Evolutionary conservation across 2,113 vertebrate genomes (phyloP).

Genomic region (Xyrauchen texanus): DNA sequence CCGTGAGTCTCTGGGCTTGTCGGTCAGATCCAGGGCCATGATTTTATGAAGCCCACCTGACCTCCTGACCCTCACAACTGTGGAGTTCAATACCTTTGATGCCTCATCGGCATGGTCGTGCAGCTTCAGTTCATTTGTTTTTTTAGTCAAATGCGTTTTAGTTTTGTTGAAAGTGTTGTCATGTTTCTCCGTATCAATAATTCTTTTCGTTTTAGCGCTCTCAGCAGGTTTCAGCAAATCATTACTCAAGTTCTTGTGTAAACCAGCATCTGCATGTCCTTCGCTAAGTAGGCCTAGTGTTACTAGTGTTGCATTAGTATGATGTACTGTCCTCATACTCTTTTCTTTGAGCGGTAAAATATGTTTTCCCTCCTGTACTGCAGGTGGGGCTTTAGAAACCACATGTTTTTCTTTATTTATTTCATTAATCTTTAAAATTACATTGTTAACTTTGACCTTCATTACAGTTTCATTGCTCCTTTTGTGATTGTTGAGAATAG

Average conservation of each 20-base stretch:
- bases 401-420: not conserved
- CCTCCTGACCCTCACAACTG: constrained; percentile 40
- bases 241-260: not conserved
- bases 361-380: constrained; percentile 43
- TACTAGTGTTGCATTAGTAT: not conserved
- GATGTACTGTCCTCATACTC: constrained; percentile 3
- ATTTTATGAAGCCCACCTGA: constrained; percentile 76
- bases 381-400: constrained; percentile 40
- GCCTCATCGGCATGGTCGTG: not conserved
- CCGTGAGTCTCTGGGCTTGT: constrained; percentile 76
- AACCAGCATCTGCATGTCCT: not conserved
- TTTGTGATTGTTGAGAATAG: not conserved
- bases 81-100: constrained; percentile 29
- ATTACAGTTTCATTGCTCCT: not conserved
- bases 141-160: not conserved
- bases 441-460: not conserved
- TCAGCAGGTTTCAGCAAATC: not conserved
- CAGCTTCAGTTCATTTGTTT: not conserved
- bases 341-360: not conserved
- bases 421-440: not conserved
- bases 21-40: constrained; percentile 77
- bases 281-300: not conserved
- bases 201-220: not conserved
- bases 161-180: not conserved
- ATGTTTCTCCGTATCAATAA: constrained; percentile 1